Base-by-base conservation (phyloP, 1,140 invertebrate genomes). In the Drosophila repletoides region DNA sequence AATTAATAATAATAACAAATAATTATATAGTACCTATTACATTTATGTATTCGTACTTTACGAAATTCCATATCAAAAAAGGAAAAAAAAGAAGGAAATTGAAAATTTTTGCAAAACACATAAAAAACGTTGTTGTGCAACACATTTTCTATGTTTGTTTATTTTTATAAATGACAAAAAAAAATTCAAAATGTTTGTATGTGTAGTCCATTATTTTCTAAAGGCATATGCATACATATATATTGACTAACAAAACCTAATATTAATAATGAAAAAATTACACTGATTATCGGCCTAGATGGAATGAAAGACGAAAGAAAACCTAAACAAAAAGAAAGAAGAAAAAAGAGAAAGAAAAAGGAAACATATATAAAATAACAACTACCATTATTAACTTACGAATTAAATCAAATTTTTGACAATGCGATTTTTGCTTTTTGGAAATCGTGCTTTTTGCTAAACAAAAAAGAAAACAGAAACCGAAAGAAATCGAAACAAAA, bases 391-490 rank as follows among this genome's bases (percentile, higher is more conserved):
- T 69, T 81, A 70, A 77, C 69, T 84, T 83, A 77, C 77, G 65
- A 83, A 68, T 77, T 74, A 64, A 77, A 83, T 86, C 63, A 71
- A 84, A 75, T 83, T 84, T 84, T 79, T 84, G 71, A 84, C 74
- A 84, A 83, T 77, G 71, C 80, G 74, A 79, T 84, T 84, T 84
- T 84, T 77, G 79, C 71, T 79, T 84, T 84, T 79, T 79, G 75
- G 73, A 83, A 83, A 83, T 83, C 77, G 77, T 83, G 77, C 77
- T 83, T 83, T 83, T 83, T 83, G 77, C 72, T 73, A 81, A 64
- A 49, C 46, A 52, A 66, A 51, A 55, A 10, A 45, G 5, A 67
- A 52, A 45, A 34, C 51, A 38, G 28, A 12, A 51, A 10, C n/a
- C n/a, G n/a, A n/a, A n/a, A n/a, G n/a, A n/a, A n/a, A n/a, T n/a